Evolutionary conservation across 2,113 vertebrate species (phyloP).

Genomic region (Formicarius rufipectus): DNA sequence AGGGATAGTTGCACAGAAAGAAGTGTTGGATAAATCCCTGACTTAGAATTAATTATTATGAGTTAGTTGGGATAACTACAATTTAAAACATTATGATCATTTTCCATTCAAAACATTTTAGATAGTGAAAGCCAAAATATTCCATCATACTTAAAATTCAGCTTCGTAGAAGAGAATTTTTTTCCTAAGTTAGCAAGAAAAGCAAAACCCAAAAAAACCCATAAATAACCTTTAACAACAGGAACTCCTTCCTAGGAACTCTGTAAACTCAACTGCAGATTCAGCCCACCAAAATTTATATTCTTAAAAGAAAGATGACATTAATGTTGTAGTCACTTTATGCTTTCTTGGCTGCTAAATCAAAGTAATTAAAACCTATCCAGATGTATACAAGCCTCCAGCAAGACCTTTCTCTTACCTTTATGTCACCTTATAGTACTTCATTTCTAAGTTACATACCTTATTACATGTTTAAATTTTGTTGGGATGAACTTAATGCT

Average conservation of each 20-base stretch:
- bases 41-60: background rate
- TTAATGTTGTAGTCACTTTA: background rate
- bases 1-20: background rate
- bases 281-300: background rate
- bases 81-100: background rate
- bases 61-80: background rate
- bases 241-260: background rate
- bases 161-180: background rate
- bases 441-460: background rate
- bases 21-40: background rate
- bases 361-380: background rate
- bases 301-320: background rate
- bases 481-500: background rate
- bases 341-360: background rate
- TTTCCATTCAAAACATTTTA: background rate
- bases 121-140: background rate
- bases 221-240: background rate
- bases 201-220: background rate
- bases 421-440: background rate
- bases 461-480: background rate
- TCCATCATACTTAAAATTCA: background rate
- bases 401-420: background rate
- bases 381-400: background rate
- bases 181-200: background rate
- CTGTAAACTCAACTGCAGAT: background rate